Base-by-base conservation (phyloP, 2,797 vertebrate genomes). In the Chelon auratus region DNA sequence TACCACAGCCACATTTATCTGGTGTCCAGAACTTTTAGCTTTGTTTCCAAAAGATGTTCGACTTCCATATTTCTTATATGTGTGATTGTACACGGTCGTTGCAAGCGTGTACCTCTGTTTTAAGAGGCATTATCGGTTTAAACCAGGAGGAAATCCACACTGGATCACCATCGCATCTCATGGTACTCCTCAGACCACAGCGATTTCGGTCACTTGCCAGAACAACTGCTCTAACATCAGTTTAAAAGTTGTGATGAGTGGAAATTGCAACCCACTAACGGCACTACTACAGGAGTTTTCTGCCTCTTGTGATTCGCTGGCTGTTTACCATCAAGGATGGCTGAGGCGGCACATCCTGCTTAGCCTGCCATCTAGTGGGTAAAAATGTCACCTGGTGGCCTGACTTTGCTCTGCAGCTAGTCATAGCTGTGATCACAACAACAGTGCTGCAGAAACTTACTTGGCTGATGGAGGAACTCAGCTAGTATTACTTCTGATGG, bases 101-200 rank as follows among this genome's bases (percentile, higher is more conserved):
- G 58, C 69, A 61, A 57, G 70, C 43, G 39, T 82, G 79, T 59
- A 76, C 89, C 86, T 91, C 92, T 91, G 92, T 94, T 94, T 90
- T 91, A 93, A 75, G 89, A 90, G 92, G 88, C 62, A 43, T 65
- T 80, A 58, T 22, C 43, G 62, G 78, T 70, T 68, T 73, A 26
- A 60, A 54, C 14, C 51, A 50, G 22, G 18, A 54, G 58, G 39
- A 74, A 72, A 66, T 66, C 64, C 42, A 79, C 67, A 67, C 56
- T 69, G 47, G 54, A 62, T 60, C 68, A 40, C 15, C 37, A 17
- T 17, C 3, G 12, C 47, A 36, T 47, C 11, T 64, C 17, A 9
- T 17, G 11, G 18, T 50, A 0, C 22, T 42, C 39, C 14, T 45
- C 26, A 15, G 57, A 71, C 14, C 5, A 17, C 17, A 51, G 13